Evolutionary conservation across 2,888 invertebrate genomes (phyloP).

Genomic region (Noctua janthina): DNA sequence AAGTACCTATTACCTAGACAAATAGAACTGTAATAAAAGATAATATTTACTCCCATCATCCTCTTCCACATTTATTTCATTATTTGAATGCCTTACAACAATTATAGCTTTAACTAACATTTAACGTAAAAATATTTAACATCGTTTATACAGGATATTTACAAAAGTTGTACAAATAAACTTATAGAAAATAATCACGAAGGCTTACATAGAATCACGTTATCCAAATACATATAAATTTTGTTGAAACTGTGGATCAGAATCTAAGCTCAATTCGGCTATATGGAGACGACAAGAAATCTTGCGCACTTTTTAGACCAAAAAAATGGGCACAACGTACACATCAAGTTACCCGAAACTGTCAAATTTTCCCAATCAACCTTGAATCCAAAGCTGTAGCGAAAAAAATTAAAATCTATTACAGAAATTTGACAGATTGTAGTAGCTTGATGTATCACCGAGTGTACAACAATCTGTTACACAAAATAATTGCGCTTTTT

Average conservation of each 20-base stretch:
- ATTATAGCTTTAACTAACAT: slow-evolving; percentile 64
- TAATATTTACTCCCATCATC: slow-evolving; percentile 82
- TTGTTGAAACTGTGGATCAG: slow-evolving; percentile 19
- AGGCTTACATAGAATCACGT: slow-evolving; percentile 59
- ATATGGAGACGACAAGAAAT: not conserved
- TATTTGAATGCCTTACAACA: slow-evolving; percentile 67
- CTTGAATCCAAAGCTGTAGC: too few species aligned
- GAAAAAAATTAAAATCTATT: too few species aligned
- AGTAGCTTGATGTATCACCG: too few species aligned
- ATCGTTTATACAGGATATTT: slow-evolving; percentile 67
- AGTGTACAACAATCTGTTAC: not conserved
- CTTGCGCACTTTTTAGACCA: not conserved
- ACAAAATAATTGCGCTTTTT: not conserved
- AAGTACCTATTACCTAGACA: not conserved
- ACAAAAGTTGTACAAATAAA: slow-evolving; percentile 67
- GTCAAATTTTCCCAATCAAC: too few species aligned
- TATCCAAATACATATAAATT: slow-evolving; percentile 23
- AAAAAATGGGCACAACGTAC: not conserved
- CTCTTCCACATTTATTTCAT: slow-evolving; percentile 62
- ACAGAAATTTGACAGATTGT: too few species aligned
- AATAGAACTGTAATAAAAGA: slow-evolving; percentile 27
- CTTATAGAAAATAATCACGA: slow-evolving; percentile 58
- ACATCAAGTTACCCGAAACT: too few species aligned
- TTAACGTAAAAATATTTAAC: slow-evolving; percentile 67
- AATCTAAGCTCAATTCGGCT: slow-evolving; percentile 30